These are phyloP conservation scores for Laticauda laticaudata DNA, from an alignment of 2,113 vertebrate genomes.

Conservation along the genomic window DNA sequence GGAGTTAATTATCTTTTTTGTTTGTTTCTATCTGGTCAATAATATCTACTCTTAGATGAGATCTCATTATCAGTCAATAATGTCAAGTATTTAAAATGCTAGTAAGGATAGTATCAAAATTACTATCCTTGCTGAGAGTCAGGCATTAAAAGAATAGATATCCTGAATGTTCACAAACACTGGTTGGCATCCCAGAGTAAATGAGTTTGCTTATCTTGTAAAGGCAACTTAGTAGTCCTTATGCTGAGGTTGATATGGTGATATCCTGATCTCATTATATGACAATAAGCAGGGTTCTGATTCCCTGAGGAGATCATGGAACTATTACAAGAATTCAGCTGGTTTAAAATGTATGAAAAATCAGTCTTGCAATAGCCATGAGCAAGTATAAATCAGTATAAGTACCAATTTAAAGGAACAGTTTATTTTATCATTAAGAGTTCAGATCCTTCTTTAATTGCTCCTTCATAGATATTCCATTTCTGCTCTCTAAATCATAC, in stretches of 20 bases:
- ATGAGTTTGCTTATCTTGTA: constrained; percentile 81
- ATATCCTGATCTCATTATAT: constrained; percentile 86
- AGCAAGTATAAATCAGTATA: constrained; percentile 18
- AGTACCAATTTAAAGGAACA: constrained; percentile 30
- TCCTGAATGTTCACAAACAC: constrained; percentile 65
- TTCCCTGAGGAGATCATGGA: constrained; percentile 70
- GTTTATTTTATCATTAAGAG: constrained; percentile 26
- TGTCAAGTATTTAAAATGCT: constrained; percentile 27
- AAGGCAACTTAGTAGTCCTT: constrained; percentile 78
- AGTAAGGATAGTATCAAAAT: constrained; percentile 40
- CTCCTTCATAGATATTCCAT: neutral
- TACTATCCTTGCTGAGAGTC: constrained; percentile 23
- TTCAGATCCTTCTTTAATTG: neutral
- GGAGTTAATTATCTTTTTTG: constrained; percentile 6
- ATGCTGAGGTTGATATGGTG: constrained; percentile 80
- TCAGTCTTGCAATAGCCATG: constrained; percentile 41
- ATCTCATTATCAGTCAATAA: constrained; percentile 20
- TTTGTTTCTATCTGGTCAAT: constrained; percentile 38
- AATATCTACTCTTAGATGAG: constrained; percentile 25
- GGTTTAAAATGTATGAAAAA: constrained; percentile 61
- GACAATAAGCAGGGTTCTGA: constrained; percentile 80
- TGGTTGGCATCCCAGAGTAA: constrained; percentile 77
- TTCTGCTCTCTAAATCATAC: neutral
- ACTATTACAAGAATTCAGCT: constrained; percentile 71
- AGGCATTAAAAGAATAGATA: constrained; percentile 47